phyloP scores from a whole-genome alignment of 2,888 invertebrate species.

The Dolichopus griseipennis region DNA sequence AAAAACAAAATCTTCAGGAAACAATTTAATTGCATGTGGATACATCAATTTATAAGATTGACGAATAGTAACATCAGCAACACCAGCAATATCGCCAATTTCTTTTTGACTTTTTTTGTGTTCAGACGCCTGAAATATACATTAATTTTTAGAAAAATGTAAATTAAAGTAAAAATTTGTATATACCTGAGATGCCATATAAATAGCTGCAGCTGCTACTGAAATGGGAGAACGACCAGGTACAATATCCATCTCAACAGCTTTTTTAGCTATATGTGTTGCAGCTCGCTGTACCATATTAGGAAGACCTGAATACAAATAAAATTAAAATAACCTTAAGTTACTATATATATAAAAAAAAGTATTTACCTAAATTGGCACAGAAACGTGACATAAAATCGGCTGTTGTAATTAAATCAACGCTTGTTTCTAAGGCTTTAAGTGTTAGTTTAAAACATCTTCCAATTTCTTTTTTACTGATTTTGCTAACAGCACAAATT shows the following conservation, averaged over 20 bases:
- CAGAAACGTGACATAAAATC: slow-evolving; percentile 99
- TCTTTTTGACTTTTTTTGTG: slow-evolving; percentile 96
- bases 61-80: slow-evolving; percentile 94
- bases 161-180: neutral
- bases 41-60: slow-evolving; percentile 97
- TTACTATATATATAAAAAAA: slow-evolving; percentile 5
- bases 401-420: slow-evolving; percentile 94
- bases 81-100: slow-evolving; percentile 96
- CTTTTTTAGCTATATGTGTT: slow-evolving; percentile 92
- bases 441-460: slow-evolving; percentile 95
- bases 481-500: slow-evolving; percentile 97
- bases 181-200: slow-evolving; percentile 94
- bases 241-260: slow-evolving; percentile 93
- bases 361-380: slow-evolving; percentile 65
- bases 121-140: slow-evolving; percentile 63
- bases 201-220: slow-evolving; percentile 97
- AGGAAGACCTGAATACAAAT: slow-evolving; percentile 48
- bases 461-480: slow-evolving; percentile 98
- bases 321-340: neutral
- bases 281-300: slow-evolving; percentile 88
- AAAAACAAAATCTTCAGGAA: slow-evolving; percentile 95
- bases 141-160: slow-evolving; percentile 12
- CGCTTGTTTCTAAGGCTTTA: slow-evolving; percentile 91
- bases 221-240: slow-evolving; percentile 97
- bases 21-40: slow-evolving; percentile 82